Conservation (phyloP, 2,113 vertebrate genomes). For the Cyprinodon variegatus region DNA sequence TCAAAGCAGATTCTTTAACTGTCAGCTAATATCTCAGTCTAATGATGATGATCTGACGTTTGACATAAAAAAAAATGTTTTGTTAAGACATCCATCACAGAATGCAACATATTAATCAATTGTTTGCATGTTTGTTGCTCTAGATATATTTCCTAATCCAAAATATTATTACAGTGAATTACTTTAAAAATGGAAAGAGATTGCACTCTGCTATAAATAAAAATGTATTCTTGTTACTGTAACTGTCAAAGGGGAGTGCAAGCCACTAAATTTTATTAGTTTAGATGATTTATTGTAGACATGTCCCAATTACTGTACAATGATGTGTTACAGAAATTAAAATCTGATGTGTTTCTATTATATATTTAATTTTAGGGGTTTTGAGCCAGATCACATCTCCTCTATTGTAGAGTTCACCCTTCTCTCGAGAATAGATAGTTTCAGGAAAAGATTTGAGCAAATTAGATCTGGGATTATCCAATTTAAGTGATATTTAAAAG, state of each 20-base stretch:
- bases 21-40: not conserved
- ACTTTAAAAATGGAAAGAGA: constrained; percentile 51
- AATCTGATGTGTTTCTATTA: constrained; percentile 2
- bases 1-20: not conserved
- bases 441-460: not conserved
- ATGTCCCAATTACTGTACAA: constrained; percentile 2
- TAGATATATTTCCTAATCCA: constrained; percentile 7
- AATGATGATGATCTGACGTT: not conserved
- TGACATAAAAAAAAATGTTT: not conserved
- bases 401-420: not conserved
- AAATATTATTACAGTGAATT: constrained; percentile 47
- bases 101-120: too few relatives aligned
- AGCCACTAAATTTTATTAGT: constrained; percentile 23
- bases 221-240: constrained; percentile 21
- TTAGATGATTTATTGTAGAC: constrained; percentile 31
- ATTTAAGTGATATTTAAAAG: not conserved
- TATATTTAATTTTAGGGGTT: not conserved
- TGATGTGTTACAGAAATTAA: constrained; percentile 32
- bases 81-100: too few relatives aligned
- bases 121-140: too few relatives aligned
- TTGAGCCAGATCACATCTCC: constrained; percentile 10
- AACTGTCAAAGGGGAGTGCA: constrained; percentile 2
- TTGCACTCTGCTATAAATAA: constrained; percentile 30
- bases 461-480: not conserved
- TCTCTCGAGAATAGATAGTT: not conserved